Base-by-base conservation (phyloP, 64 coral and sea anemone species). In the Stylophora pistillata region DNA sequence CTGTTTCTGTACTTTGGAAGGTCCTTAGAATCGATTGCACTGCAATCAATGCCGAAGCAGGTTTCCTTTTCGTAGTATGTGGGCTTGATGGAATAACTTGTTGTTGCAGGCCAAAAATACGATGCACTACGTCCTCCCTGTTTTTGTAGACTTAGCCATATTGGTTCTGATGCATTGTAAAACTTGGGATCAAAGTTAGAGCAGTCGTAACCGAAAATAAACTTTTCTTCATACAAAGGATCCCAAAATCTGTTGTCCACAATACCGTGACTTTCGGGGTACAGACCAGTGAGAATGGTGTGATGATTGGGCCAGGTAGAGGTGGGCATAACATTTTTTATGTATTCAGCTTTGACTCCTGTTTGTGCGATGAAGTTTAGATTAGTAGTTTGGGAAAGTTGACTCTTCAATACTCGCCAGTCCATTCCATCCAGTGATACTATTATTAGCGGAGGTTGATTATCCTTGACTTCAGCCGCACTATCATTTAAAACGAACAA, bases 181-280 rank as follows among this genome's bases (percentile, higher is more conserved):
- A 96, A 96, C 58, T 96, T 96, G 0, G 86, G 90, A 72, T 96
- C 94, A 21, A 86, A 78, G 32, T 89, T 92, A 41, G 79, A 74
- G 30, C 94, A 96, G 57, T 96, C 86, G 21, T 86, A 89, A 10
- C 88, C 94, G 74, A 79, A 96, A 13, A 81, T 14, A 69, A 81
- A 96, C 55, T 53, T 89, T 53, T 89, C 90, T 85, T 93, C 89
- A 41, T 72, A 93, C 2, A 86, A 86, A 5, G 94, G 94, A 68
- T 96, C 94, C 94, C 94, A 96, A 69, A 96, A 96, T 56, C 1
- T 58, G 71, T 96, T 96, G 12, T 79, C 58, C 30, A 96, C 90
- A 52, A 96, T 79, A 6, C 94, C 94, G 27, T 96, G 94, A 52
- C 90, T 96, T 68, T 96, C 94, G 31, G 94, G 29, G 73, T 93